These are phyloP conservation scores for Mobula birostris DNA, from an alignment of 2,113 vertebrate genomes.

Conservation along the genomic window DNA sequence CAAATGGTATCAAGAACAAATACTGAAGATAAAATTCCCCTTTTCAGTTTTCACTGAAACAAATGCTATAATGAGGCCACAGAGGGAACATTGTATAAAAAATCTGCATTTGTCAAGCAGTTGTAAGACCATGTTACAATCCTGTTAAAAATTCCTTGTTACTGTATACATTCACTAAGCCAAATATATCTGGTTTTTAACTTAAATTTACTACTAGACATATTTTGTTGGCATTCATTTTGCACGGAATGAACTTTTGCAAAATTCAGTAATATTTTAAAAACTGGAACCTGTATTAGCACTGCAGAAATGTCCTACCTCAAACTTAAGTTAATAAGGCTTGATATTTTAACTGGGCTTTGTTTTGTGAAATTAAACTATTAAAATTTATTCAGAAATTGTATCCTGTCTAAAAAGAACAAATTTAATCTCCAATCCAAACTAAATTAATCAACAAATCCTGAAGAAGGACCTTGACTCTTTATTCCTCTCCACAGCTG, in stretches of 20 bases:
- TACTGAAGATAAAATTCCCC: background rate
- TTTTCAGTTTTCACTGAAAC: background rate
- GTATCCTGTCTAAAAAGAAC: background rate
- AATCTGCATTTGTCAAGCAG: background rate
- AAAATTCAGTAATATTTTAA: background rate
- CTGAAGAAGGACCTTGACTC: too few species aligned
- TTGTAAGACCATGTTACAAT: background rate
- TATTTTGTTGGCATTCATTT: background rate
- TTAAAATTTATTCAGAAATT: constrained; percentile 9
- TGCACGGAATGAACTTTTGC: background rate
- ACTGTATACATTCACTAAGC: background rate
- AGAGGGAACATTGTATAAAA: background rate
- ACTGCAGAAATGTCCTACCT: background rate
- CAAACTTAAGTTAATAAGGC: background rate
- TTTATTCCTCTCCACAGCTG: too few species aligned
- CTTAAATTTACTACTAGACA: background rate
- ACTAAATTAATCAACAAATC: background rate
- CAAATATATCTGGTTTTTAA: background rate
- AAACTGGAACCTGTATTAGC: too few species aligned
- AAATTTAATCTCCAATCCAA: background rate
- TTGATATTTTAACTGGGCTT: background rate
- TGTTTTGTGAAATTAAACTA: background rate
- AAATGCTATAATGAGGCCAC: background rate
- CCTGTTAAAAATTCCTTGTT: background rate
- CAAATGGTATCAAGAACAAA: background rate